Evolutionary conservation across 2,113 vertebrate genomes (phyloP).

Genomic region (Jaculus jaculus): DNA sequence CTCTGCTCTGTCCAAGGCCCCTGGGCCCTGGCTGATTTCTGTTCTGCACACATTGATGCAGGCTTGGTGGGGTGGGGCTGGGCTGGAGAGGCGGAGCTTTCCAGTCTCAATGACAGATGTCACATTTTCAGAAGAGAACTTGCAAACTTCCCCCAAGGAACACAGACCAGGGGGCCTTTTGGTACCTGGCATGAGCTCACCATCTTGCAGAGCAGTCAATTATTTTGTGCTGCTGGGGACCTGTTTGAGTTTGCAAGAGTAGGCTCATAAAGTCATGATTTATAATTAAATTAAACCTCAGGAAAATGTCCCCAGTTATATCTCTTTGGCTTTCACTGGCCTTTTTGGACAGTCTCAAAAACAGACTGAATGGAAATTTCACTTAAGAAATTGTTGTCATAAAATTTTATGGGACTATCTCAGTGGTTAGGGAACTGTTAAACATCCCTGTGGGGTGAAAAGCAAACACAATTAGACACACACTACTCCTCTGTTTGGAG

Average conservation of each 20-base stretch:
- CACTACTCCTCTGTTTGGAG: conserved; percentile 58
- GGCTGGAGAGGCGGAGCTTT: background rate
- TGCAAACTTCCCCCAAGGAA: background rate
- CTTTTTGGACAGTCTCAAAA: conserved; percentile 72
- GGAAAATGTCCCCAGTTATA: conserved; percentile 70
- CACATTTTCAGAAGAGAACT: fast-evolving
- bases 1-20: background rate
- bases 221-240: conserved; percentile 37
- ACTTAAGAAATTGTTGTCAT: conserved; percentile 67
- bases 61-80: background rate
- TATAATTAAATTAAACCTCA: conserved; percentile 74
- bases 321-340: conserved; percentile 63
- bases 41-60: background rate
- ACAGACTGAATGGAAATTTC: conserved; percentile 62
- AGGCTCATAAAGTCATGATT: conserved; percentile 67
- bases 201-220: background rate
- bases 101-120: background rate
- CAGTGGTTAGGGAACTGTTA: conserved; percentile 55
- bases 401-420: conserved; percentile 67
- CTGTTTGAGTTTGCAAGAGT: background rate
- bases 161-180: background rate
- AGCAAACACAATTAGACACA: conserved; percentile 79
- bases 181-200: background rate
- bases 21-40: background rate
- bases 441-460: conserved; percentile 53